Percentiles rank a stretch among this genome's conserved stretches.
Evolutionary conservation across 2,113 vertebrate genomes (phyloP).

Genomic region (Anser brachyrhynchus): DNA sequence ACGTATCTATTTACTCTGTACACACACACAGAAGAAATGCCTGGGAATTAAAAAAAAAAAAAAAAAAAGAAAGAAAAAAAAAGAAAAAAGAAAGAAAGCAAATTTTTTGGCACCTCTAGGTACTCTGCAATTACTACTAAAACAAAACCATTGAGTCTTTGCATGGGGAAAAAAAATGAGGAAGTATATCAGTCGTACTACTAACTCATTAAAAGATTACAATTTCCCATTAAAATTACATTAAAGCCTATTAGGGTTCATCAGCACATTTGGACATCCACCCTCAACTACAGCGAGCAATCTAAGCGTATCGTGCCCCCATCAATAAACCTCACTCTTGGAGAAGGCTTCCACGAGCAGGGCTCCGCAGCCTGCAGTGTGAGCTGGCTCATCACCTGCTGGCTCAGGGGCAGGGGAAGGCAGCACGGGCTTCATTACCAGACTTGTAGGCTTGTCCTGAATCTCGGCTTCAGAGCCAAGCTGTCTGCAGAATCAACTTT

Average conservation of each 20-base stretch:
- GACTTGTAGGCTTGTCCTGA: not conserved
- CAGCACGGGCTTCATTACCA: not conserved
- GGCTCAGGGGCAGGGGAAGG: not conserved
- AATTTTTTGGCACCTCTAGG: not conserved
- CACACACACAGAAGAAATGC: not conserved
- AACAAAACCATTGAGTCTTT: not conserved
- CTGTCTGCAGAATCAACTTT: not conserved
- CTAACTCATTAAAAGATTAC: not conserved
- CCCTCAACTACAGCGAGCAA: not conserved
- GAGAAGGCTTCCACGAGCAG: not conserved
- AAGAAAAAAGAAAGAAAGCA: not conserved
- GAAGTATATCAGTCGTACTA: not conserved
- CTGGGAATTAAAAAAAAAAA: not conserved
- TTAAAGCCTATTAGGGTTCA: not conserved
- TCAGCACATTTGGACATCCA: not conserved
- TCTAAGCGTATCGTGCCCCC: fast-evolving
- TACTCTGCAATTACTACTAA: not conserved
- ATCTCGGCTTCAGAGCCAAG: not conserved
- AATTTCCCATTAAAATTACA: constrained; percentile 1
- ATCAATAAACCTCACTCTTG: not conserved
- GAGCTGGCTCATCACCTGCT: not conserved
- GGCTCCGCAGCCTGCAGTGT: not conserved
- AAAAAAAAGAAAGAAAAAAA: too few relatives aligned
- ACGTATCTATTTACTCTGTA: not conserved
- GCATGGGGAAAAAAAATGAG: not conserved